Evolutionary conservation across 2,113 vertebrate species (phyloP).

Genomic region (Ochotona curzoniae): DNA sequence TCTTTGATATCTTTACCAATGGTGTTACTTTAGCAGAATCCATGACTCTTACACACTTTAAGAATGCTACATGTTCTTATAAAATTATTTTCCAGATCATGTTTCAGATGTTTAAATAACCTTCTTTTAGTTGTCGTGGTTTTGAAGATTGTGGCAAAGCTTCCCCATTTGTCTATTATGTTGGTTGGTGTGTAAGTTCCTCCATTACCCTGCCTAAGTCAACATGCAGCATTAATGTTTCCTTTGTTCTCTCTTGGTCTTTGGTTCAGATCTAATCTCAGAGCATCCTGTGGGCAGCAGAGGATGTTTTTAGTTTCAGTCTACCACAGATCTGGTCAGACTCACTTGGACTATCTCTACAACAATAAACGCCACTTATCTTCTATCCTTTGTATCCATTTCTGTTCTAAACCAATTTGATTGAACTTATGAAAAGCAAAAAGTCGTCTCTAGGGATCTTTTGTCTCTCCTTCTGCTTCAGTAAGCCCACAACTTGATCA

Average conservation of each 20-base stretch:
- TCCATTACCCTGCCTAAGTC: background rate
- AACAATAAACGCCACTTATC: too few relatives aligned
- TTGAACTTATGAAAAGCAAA: background rate
- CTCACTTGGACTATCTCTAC: background rate
- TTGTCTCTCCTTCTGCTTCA: background rate
- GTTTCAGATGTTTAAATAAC: background rate
- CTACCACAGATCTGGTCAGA: background rate
- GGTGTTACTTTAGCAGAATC: background rate
- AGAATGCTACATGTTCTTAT: background rate
- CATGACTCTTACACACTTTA: background rate
- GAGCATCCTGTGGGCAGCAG: background rate
- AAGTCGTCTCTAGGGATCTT: background rate
- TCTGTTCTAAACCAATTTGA: background rate
- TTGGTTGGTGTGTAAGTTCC: background rate
- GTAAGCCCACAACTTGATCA: background rate
- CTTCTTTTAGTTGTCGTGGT: background rate
- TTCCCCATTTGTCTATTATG: background rate
- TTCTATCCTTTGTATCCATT: background rate
- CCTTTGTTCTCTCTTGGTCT: background rate
- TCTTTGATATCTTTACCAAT: background rate
- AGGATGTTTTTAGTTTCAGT: background rate
- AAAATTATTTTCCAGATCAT: background rate
- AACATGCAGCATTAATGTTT: background rate
- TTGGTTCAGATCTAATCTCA: background rate
- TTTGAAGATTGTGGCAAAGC: background rate